phyloP scores from a whole-genome alignment of 2,797 vertebrate species.

The Gymnopithys bicolor region DNA sequence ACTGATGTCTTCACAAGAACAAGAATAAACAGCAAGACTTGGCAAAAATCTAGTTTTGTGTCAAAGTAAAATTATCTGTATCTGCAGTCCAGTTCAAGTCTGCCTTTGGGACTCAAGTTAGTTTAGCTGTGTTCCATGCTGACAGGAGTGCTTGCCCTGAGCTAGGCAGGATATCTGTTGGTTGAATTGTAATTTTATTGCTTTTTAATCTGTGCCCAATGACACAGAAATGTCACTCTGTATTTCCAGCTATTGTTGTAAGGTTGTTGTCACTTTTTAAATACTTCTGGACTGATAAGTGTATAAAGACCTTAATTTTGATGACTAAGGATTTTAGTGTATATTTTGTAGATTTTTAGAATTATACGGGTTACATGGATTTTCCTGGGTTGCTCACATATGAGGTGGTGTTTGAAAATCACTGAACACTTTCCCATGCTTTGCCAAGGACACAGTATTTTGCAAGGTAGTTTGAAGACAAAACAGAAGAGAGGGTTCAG shows the following conservation, averaged over 20 bases:
- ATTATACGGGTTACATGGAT: no score
- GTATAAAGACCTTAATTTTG: background rate
- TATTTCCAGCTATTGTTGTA: background rate
- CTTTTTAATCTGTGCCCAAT: background rate
- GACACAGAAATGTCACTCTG: background rate
- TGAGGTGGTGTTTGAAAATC: no score
- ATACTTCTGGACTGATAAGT: background rate
- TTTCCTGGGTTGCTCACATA: no score
- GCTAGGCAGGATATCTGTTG: background rate
- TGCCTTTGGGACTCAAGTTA: background rate
- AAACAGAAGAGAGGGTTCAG: no score
- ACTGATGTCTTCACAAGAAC: background rate
- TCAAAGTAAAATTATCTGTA: constrained; percentile 1
- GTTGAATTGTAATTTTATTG: background rate
- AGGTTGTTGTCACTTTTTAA: background rate
- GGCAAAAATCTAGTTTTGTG: background rate
- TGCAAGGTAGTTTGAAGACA: no score
- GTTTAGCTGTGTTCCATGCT: background rate
- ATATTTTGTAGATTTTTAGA: no score
- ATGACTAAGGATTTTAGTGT: no score
- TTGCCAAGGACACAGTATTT: no score
- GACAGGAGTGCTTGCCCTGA: background rate
- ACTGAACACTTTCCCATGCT: no score
- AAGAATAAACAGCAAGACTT: background rate
- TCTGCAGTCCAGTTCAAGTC: background rate